These are phyloP conservation scores for Sminthurides aquaticus DNA, from an alignment of 2,888 invertebrate species.

Conservation along the genomic window DNA sequence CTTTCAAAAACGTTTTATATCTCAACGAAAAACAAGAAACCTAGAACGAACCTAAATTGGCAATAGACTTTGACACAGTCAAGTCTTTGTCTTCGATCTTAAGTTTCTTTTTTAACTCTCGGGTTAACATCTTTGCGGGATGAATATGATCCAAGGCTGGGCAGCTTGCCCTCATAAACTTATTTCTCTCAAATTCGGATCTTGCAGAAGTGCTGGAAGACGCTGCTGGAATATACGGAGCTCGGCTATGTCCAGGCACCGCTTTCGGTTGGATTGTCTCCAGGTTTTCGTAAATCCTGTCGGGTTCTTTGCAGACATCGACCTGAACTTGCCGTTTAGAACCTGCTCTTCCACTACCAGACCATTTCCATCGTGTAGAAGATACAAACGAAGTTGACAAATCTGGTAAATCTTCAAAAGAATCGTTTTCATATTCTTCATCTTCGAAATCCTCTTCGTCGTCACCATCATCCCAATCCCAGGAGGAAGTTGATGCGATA, in stretches of 20 bases:
- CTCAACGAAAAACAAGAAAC: not conserved
- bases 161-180: slow-evolving; percentile 11
- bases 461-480: slow-evolving; percentile 17
- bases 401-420: not conserved
- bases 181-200: not conserved
- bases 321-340: too few species aligned
- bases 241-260: not conserved
- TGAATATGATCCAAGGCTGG: slow-evolving; percentile 11
- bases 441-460: slow-evolving; percentile 7
- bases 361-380: not conserved
- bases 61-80: not conserved
- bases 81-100: not conserved
- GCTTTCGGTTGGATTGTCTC: not conserved
- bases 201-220: not conserved
- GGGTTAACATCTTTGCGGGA: not conserved
- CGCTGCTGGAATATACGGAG: not conserved
- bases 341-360: not conserved
- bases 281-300: too few species aligned
- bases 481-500: slow-evolving; percentile 13
- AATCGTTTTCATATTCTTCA: not conserved
- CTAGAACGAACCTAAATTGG: not conserved
- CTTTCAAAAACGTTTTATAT: too few species aligned
- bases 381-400: not conserved
- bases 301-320: too few species aligned
- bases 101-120: not conserved